Percentiles rank a stretch among this genome's conserved stretches.
phyloP scores from a whole-genome alignment of 2,113 vertebrate species.

The Bambusicola thoracicus region DNA sequence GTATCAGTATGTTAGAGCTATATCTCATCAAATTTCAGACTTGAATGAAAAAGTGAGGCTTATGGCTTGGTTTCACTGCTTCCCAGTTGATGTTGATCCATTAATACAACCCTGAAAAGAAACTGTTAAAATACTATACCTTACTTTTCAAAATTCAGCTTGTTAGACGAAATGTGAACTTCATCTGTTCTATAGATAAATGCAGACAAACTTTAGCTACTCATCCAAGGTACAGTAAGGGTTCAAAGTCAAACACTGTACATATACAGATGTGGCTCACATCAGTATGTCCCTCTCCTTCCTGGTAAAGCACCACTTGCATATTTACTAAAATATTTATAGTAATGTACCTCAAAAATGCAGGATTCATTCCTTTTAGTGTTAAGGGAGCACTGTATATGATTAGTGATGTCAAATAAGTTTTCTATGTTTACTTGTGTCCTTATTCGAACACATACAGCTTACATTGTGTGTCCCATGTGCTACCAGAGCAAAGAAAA shows the following conservation, averaged over 20 bases:
- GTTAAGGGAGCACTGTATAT: background rate
- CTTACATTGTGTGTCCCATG: fast-evolving
- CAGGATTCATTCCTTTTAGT: background rate
- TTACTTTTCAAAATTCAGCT: background rate
- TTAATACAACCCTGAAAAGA: background rate
- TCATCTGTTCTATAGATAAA: background rate
- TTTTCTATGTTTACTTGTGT: background rate
- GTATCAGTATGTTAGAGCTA: background rate
- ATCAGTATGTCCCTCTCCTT: background rate
- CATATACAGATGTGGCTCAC: background rate
- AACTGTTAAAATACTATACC: background rate
- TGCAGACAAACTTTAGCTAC: background rate
- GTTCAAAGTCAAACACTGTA: background rate
- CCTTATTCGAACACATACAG: background rate
- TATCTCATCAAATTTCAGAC: background rate
- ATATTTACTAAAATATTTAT: background rate
- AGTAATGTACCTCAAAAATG: background rate
- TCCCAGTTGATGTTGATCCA: background rate
- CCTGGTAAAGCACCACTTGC: background rate
- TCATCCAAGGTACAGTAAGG: background rate
- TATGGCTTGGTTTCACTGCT: background rate
- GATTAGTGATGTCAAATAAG: background rate
- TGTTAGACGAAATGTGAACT: background rate
- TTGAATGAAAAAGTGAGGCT: background rate
- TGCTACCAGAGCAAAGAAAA: background rate